Conservation (phyloP, 2,113 vertebrate species). For the Riparia riparia region DNA sequence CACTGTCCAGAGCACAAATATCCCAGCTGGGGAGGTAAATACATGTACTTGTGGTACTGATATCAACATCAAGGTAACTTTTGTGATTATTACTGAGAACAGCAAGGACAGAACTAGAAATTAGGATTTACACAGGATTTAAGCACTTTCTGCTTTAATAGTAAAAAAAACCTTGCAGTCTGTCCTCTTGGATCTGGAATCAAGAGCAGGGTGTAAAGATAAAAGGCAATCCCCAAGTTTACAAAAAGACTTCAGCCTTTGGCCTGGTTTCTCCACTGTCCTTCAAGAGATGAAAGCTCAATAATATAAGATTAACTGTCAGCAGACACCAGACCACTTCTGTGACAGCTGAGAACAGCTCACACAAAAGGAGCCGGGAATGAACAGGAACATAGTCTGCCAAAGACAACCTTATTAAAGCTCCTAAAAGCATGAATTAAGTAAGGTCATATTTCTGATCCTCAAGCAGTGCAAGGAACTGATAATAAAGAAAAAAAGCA, state of each 20-base stretch:
- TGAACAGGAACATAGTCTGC: background rate
- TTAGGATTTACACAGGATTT: background rate
- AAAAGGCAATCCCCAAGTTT: background rate
- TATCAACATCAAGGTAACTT: background rate
- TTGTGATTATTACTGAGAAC: background rate
- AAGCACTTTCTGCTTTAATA: background rate
- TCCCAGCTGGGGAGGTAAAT: background rate
- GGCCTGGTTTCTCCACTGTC: background rate
- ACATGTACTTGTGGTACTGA: background rate
- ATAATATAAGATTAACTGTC: background rate
- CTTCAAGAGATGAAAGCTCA: background rate
- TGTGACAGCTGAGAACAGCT: background rate
- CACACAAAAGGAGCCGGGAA: background rate
- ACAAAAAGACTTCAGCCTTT: background rate
- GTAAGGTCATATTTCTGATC: background rate
- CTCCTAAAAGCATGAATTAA: background rate
- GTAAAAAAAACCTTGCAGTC: background rate
- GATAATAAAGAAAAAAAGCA: background rate
- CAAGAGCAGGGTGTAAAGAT: accelerated
- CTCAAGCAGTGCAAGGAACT: background rate
- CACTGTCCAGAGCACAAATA: background rate
- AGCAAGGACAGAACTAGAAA: background rate
- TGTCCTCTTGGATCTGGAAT: background rate
- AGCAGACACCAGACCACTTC: background rate
- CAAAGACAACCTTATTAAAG: background rate